Percentiles rank a stretch among this genome's conserved stretches.
phyloP scores from a whole-genome alignment of 1,140 invertebrate species.

The Drosophila orena region DNA sequence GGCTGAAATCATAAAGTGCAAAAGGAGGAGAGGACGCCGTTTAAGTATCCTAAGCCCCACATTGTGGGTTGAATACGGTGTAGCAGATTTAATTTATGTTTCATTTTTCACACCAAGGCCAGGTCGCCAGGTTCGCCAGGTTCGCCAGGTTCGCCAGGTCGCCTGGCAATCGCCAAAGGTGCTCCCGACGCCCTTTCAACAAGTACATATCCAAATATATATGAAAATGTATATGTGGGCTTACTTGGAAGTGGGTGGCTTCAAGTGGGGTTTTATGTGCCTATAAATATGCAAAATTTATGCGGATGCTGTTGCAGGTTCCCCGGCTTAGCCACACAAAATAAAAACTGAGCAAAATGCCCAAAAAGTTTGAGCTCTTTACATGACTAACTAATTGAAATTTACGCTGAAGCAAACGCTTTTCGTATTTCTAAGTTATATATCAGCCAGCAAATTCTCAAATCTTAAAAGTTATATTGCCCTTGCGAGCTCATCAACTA shows the following conservation, averaged over 20 bases:
- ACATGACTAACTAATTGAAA: slow-evolving; percentile 71
- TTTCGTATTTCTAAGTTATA: slow-evolving; percentile 39
- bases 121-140: too few species aligned
- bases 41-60: slow-evolving; percentile 51
- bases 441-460: slow-evolving; percentile 5
- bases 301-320: slow-evolving; percentile 46
- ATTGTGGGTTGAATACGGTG: slow-evolving; percentile 44
- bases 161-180: slow-evolving; percentile 50
- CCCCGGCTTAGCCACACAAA: slow-evolving; percentile 38
- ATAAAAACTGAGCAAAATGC: slow-evolving; percentile 18
- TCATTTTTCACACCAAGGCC: slow-evolving; percentile 53
- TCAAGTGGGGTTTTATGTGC: slow-evolving; percentile 44
- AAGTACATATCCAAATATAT: slow-evolving; percentile 20
- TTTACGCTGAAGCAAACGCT: slow-evolving; percentile 63
- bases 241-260: slow-evolving; percentile 2
- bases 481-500: slow-evolving; percentile 8
- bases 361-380: slow-evolving; percentile 43
- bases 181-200: slow-evolving; percentile 44
- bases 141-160: too few species aligned
- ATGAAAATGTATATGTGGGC: slow-evolving; percentile 8
- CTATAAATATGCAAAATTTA: slow-evolving; percentile 63
- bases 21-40: slow-evolving; percentile 22
- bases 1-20: slow-evolving; percentile 51
- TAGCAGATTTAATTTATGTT: slow-evolving; percentile 61
- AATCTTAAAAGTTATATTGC: slow-evolving; percentile 30